Conservation (phyloP, 2,113 vertebrate species). For the Ictidomys tridecemlineatus region DNA sequence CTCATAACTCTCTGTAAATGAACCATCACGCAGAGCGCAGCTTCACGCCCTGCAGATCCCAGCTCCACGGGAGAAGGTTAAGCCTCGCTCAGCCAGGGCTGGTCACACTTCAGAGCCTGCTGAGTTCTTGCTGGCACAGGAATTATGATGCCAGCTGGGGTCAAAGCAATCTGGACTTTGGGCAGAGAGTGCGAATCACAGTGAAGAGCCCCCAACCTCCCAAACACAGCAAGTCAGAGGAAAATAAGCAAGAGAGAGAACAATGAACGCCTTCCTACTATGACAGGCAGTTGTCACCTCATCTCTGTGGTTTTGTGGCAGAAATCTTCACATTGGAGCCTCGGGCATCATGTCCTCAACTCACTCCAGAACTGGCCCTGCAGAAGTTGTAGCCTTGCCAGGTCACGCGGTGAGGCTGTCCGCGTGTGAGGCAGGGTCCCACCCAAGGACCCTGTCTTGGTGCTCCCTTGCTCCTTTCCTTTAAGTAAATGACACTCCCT, state of each 20-base stretch:
- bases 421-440: background rate
- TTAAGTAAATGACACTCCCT: background rate
- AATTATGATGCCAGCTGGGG: background rate
- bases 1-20: constrained; percentile 47
- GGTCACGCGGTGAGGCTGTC: too few species aligned
- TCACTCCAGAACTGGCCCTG: background rate
- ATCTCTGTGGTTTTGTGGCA: background rate
- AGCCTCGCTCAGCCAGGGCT: background rate
- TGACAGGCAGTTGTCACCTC: background rate
- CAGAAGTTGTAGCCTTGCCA: background rate
- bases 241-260: background rate
- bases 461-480: background rate
- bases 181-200: background rate
- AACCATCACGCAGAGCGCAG: background rate
- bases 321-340: background rate
- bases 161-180: background rate
- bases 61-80: background rate
- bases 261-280: background rate
- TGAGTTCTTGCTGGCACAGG: background rate
- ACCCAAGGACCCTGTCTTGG: background rate
- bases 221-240: background rate
- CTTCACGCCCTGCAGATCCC: background rate
- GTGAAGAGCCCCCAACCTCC: background rate
- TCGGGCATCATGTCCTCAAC: too few species aligned
- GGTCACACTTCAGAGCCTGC: constrained; percentile 19